phyloP scores from a whole-genome alignment of 2,113 vertebrate species.

The Gopherus flavomarginatus region DNA sequence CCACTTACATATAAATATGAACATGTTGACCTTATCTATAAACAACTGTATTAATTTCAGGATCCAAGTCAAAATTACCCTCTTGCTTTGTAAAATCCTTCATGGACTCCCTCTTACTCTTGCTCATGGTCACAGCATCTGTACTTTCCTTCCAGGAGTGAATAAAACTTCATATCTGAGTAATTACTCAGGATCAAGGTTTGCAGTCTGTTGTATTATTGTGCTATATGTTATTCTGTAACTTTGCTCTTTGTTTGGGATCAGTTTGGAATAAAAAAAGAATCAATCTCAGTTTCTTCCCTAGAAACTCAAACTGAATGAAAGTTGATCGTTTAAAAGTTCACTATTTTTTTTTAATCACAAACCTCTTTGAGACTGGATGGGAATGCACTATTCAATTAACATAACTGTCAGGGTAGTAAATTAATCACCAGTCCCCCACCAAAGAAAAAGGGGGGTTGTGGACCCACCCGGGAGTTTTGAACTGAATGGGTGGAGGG shows the following conservation, averaged over 20 bases:
- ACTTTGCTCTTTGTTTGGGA: neutral
- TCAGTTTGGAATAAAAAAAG: neutral
- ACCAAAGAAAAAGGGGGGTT: neutral
- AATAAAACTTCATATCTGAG: neutral
- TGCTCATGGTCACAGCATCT: neutral
- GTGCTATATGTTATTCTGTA: neutral
- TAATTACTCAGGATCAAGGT: neutral
- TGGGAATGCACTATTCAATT: neutral
- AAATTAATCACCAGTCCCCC: neutral
- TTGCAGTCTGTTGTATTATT: neutral
- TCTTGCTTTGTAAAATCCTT: neutral
- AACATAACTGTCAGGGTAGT: neutral
- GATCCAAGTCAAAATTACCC: neutral
- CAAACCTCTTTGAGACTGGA: neutral
- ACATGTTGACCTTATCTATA: neutral
- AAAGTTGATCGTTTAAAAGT: neutral
- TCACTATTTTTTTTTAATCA: neutral
- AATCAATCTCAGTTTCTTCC: neutral
- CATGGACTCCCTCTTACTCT: neutral
- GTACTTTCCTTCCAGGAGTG: neutral
- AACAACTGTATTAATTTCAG: neutral
- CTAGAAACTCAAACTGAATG: neutral
- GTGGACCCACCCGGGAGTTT: neutral
- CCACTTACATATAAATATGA: slow-evolving; percentile 36
- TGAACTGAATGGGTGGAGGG: neutral